Base-by-base conservation (phyloP, 2,888 invertebrate species). In the Lacanobia oleracea region DNA sequence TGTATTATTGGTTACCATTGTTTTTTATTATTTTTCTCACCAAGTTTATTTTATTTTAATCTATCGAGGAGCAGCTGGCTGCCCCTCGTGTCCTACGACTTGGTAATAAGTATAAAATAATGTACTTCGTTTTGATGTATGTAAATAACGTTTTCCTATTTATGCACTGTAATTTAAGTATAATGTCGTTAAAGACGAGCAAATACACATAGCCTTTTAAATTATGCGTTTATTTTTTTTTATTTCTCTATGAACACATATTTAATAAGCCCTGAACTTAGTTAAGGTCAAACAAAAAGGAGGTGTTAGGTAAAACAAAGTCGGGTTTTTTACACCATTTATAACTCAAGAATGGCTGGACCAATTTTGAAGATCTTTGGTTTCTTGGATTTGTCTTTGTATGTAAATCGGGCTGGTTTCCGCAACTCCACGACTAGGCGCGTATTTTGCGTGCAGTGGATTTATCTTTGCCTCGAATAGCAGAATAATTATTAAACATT, bases 111-210 rank as follows among this genome's bases (percentile, higher is more conserved):
- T 27, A 27, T 27, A 70, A 68, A 33, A 33, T 33, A 33, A 73
- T 78, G 57, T 67, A 81, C 81, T 84, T 74, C 81, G 71, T 75
- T 80, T 79, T 79, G 79, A 84, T 88, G 85, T 86, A 88, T 94
- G 93, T 95, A 95, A 93, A 95, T 94, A 94, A 92, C 87, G 89
- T 89, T 93, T 93, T 92, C 92, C 93, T 94, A 94, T 95, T 95
- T 95, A 95, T 95, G 95, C 95, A 95, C 95, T 87, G 82, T 91
- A 92, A 86, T 91, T 92, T 92, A 91, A 90, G 81, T 87, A 89
- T 90, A 88, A 87, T 89, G 87, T 92, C 89, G 88, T 88, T 91
- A 83, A 89, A 90, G 86, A 88, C 90, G 87, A 91, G 88, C 88
- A 91, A 94, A 93, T 92, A 94, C 91, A 94, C 90, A 87, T 88